Percentiles rank a stretch among this genome's conserved stretches.
Evolutionary conservation across 2,888 invertebrate genomes (phyloP).

Genomic region (Lysandra coridon): DNA sequence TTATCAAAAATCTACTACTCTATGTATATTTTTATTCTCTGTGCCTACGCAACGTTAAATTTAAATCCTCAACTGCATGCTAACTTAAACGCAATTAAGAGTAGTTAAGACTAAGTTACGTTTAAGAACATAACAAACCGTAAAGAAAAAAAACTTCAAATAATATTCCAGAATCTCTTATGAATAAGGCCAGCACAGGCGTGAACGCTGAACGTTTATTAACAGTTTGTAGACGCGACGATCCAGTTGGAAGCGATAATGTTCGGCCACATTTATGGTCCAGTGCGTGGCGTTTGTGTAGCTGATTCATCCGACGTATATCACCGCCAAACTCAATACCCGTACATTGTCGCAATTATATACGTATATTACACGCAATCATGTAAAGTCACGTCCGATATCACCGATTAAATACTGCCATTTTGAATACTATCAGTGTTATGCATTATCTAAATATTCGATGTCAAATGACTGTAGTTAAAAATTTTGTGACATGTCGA

Average conservation of each 20-base stretch:
- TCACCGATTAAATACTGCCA: neutral
- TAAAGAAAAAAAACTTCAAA: neutral
- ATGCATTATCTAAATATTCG: neutral
- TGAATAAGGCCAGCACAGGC: slow-evolving; percentile 32
- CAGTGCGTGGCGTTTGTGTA: slow-evolving; percentile 51
- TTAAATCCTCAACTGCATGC: too few relatives aligned
- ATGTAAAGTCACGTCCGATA: slow-evolving; percentile 13
- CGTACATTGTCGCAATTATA: slow-evolving; percentile 33
- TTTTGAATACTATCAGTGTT: neutral
- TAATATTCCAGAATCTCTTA: slow-evolving; percentile 21
- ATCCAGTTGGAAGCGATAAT: slow-evolving; percentile 49
- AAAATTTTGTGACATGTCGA: too few relatives aligned
- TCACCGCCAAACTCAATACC: slow-evolving; percentile 6
- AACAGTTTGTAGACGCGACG: slow-evolving; percentile 44
- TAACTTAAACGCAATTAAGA: neutral
- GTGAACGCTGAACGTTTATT: slow-evolving; percentile 43
- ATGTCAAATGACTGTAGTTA: neutral
- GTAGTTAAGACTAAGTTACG: neutral
- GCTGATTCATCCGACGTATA: slow-evolving; percentile 42
- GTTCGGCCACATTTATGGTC: slow-evolving; percentile 51
- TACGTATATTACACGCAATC: neutral
- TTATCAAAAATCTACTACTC: too few relatives aligned
- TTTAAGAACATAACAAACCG: neutral
- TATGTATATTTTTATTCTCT: too few relatives aligned
- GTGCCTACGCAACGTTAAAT: too few relatives aligned